Evolutionary conservation across 2,888 invertebrate species (phyloP).

Genomic region (Aphidoletes aphidimyza): DNA sequence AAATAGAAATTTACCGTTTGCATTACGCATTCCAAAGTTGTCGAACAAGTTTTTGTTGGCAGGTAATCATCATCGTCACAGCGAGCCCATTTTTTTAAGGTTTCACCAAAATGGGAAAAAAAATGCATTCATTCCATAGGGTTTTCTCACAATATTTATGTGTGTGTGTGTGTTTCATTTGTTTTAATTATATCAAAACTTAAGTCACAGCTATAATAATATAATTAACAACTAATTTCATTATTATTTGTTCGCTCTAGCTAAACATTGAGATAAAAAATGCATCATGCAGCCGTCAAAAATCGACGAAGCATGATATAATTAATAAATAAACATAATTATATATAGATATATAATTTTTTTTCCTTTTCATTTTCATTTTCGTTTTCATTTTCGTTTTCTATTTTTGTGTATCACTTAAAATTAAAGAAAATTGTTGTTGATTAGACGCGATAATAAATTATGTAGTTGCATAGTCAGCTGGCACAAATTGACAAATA

Average conservation of each 20-base stretch:
- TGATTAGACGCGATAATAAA: background rate
- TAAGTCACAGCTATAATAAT: too few species aligned
- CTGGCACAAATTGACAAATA: slow-evolving; percentile 68
- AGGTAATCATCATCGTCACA: background rate
- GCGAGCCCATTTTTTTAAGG: background rate
- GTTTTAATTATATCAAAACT: too few species aligned
- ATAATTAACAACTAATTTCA: background rate
- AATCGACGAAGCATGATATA: background rate
- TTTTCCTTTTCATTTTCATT: too few species aligned
- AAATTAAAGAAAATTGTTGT: background rate
- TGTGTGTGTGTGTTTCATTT: too few species aligned
- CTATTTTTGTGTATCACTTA: too few species aligned
- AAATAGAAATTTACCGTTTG: slow-evolving; percentile 27
- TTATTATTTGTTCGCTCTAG: too few species aligned
- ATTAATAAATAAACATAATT: background rate
- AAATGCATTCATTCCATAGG: background rate
- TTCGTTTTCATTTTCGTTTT: too few species aligned
- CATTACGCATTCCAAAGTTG: slow-evolving; percentile 43
- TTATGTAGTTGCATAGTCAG: slow-evolving; percentile 53
- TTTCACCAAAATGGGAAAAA: background rate
- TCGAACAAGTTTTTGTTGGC: slow-evolving; percentile 24
- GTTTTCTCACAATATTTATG: too few species aligned
- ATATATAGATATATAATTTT: too few species aligned
- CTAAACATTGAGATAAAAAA: too few species aligned
- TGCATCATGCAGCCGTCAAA: too few species aligned